phyloP scores from a whole-genome alignment of 2,797 vertebrate species.

The Melanotaenia boesemani region DNA sequence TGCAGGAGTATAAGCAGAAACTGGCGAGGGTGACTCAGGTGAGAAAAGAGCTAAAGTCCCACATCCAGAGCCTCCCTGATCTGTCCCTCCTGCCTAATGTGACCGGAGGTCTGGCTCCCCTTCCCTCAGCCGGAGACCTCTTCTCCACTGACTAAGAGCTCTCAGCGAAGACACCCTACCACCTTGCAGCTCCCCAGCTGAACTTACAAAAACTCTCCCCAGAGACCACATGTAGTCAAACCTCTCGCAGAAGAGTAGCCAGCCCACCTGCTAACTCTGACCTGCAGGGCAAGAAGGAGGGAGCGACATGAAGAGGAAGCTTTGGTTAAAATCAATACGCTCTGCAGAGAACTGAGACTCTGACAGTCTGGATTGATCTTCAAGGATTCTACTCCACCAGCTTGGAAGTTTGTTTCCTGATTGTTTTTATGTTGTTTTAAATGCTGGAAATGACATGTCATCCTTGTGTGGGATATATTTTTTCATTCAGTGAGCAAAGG shows the following conservation, averaged over 20 bases:
- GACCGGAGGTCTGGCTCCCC: conserved; percentile 94
- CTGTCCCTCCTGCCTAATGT: conserved; percentile 96
- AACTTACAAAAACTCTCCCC: conserved; percentile 41
- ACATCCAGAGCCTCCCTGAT: conserved; percentile 98
- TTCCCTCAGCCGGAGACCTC: conserved; percentile 97
- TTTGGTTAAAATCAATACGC: conserved; percentile 42
- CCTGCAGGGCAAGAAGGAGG: conserved; percentile 35
- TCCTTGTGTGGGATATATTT: conserved; percentile 34
- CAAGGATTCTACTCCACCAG: conserved; percentile 78
- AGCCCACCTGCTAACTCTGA: conserved; percentile 36
- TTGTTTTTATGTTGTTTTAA: conserved; percentile 65
- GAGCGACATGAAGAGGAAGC: conserved; percentile 22
- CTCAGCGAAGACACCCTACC: conserved; percentile 11
- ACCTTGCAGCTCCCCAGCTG: conserved; percentile 21
- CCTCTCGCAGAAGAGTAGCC: conserved; percentile 21
- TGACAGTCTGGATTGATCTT: conserved; percentile 43
- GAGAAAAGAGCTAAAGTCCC: conserved; percentile 98
- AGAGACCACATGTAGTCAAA: conserved; percentile 46
- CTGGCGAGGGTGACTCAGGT: conserved; percentile 96
- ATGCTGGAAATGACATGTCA: conserved; percentile 35
- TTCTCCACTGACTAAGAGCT: conserved; percentile 94
- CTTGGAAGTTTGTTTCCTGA: conserved; percentile 62
- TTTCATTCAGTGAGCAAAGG: conserved; percentile 28
- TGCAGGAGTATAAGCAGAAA: conserved; percentile 98
- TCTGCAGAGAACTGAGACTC: conserved; percentile 61